These are phyloP conservation scores for Epinephelus lanceolatus DNA, from an alignment of 2,113 vertebrate genomes.

Conservation along the genomic window DNA sequence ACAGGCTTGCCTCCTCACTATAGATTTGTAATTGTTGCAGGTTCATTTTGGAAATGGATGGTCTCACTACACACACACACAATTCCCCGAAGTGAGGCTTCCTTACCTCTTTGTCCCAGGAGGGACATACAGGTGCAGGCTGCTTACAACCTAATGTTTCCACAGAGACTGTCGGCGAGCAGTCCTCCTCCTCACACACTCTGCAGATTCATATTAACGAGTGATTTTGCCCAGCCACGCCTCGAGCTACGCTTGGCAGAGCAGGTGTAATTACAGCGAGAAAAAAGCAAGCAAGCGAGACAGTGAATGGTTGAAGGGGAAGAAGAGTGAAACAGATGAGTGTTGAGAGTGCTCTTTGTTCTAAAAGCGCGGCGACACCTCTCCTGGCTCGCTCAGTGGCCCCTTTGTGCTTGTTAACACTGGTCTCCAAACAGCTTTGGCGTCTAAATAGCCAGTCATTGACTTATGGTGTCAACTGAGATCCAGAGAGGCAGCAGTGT, in stretches of 20 bases:
- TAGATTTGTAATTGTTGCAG: constrained; percentile 51
- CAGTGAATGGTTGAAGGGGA: constrained; percentile 58
- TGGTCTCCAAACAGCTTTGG: constrained; percentile 65
- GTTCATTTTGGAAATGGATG: constrained; percentile 60
- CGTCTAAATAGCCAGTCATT: constrained; percentile 61
- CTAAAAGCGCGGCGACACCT: constrained; percentile 27
- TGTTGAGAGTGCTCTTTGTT: constrained; percentile 35
- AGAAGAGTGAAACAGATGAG: constrained; percentile 55
- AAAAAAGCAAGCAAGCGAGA: constrained; percentile 67
- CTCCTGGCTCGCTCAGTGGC: constrained; percentile 48
- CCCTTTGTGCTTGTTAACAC: constrained; percentile 75
- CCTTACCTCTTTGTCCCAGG: constrained; percentile 60
- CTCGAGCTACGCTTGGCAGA: constrained; percentile 79
- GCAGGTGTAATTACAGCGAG: constrained; percentile 79
- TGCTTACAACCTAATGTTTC: constrained; percentile 85
- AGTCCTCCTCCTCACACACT: constrained; percentile 78
- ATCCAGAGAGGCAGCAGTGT: constrained; percentile 32
- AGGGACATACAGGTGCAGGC: constrained; percentile 69
- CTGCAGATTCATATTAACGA: constrained; percentile 79
- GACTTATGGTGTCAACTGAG: constrained; percentile 51
- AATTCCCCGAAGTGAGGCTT: constrained; percentile 58
- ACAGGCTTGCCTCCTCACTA: constrained; percentile 22
- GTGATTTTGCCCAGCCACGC: constrained; percentile 75
- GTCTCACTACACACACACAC: constrained; percentile 39
- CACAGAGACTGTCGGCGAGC: constrained; percentile 84